Evolutionary conservation across 2,888 invertebrate genomes (phyloP).

Genomic region (Cheilosia vernalis): DNA sequence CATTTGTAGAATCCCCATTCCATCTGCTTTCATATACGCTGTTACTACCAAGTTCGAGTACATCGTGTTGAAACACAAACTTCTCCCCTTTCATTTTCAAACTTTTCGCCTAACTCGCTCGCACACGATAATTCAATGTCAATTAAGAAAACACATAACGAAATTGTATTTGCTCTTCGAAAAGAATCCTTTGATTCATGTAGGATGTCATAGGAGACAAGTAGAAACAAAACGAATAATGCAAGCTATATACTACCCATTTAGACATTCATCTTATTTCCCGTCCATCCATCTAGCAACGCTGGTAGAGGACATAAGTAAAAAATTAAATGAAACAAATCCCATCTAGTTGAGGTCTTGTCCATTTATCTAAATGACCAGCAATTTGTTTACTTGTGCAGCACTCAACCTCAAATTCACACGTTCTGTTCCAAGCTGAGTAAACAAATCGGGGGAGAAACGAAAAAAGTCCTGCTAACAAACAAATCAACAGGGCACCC

Average conservation of each 20-base stretch:
- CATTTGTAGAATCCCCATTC: neutral
- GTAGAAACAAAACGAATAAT: neutral
- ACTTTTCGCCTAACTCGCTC: constrained; percentile 5
- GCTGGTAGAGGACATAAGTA: constrained; percentile 41
- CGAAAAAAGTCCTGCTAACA: constrained; percentile 10
- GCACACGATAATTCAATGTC: constrained; percentile 42
- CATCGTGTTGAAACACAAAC: constrained; percentile 13
- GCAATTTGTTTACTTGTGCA: constrained; percentile 69
- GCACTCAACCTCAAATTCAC: constrained; percentile 71
- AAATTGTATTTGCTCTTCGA: constrained; percentile 29
- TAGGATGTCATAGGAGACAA: constrained; percentile 35
- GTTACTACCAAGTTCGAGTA: neutral
- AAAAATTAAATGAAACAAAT: constrained; percentile 63
- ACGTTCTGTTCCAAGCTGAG: constrained; percentile 55
- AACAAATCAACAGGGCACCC: constrained; percentile 31
- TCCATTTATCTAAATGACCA: constrained; percentile 72
- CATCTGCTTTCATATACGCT: constrained; percentile 39
- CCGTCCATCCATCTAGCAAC: constrained; percentile 48
- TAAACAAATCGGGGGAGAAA: constrained; percentile 25
- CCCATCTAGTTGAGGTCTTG: constrained; percentile 53
- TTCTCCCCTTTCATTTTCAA: constrained; percentile 10
- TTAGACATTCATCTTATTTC: constrained; percentile 58
- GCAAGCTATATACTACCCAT: constrained; percentile 2
- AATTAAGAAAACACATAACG: constrained; percentile 30
- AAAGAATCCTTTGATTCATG: constrained; percentile 51